phyloP scores from a whole-genome alignment of 2,113 vertebrate genomes.

The Arothron firmamentum region DNA sequence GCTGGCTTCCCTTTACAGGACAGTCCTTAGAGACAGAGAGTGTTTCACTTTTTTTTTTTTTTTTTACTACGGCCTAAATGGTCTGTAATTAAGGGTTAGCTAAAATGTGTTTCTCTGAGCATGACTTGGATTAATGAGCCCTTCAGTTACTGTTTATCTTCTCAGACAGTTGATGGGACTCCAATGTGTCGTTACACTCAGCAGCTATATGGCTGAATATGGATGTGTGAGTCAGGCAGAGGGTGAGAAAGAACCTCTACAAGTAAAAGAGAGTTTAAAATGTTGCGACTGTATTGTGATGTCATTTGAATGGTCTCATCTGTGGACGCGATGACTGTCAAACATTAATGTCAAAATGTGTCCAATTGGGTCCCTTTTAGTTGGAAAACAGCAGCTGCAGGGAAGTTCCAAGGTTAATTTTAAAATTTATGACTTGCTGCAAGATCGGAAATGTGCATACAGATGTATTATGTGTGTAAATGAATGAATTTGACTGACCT shows the following conservation, averaged over 20 bases:
- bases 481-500: no score
- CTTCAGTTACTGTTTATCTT: constrained; percentile 72
- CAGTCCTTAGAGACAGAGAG: constrained; percentile 4
- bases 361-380: no score
- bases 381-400: no score
- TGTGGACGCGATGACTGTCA: no score
- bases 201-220: constrained; percentile 44
- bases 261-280: not conserved
- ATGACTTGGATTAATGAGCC: constrained; percentile 61
- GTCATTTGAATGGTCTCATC: not conserved
- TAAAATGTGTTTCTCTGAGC: constrained; percentile 53
- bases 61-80: constrained; percentile 41
- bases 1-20: not conserved
- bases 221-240: constrained; percentile 19
- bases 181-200: constrained; percentile 67
- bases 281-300: not conserved
- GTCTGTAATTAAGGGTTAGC: constrained; percentile 45
- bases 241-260: not conserved
- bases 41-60: constrained; percentile 14
- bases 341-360: no score
- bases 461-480: no score
- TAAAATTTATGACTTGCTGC: no score
- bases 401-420: no score
- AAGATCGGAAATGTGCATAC: no score
- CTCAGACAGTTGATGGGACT: constrained; percentile 64